Base-by-base conservation (phyloP, 2,797 vertebrate genomes). In the Amazonetta brasiliensis region DNA sequence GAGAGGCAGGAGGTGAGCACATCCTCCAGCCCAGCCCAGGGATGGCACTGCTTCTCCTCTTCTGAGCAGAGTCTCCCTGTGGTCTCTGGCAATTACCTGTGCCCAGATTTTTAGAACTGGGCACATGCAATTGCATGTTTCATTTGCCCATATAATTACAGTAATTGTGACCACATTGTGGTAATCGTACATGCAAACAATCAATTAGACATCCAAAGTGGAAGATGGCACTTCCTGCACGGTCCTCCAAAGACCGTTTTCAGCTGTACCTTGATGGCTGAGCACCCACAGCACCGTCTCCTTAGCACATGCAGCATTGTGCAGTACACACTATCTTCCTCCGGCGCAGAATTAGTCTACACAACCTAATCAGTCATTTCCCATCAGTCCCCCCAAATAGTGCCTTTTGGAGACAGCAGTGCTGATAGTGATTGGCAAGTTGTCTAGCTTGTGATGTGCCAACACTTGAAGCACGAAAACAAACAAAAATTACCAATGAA, bases 401-500 rank as follows among this genome's bases (percentile, higher is more conserved):
- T 31, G 54, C 30, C 44, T 92, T 77, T 71, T 69, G 73, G 76
- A 96, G 82, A 83, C 58, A 87, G 64, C 1, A 0, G 30, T 2
- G 0, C 59, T 71, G 83, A 62, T 2, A 69, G 43, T 1, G 19
- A 62, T 22, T 87, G 74, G 89, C 71, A 94, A 90, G 88, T 48
- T 1, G 2, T 79, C 63, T 64, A 20, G 37, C 69, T 82, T 83
- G 60, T 87, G 85, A 92, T 58, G 63, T 73, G 85, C 67, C 67
- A 72, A 37, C 59, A 73, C 44, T 60, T 18, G 56, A 84, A 96
- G 89, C 62, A 85, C 80, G 84, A 75, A 89, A 92, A 43, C 79
- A 92, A 79, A 87, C 22, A 89, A 82, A 90, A 95, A 93, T 63
- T 64, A 88, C 82, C 76, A 74, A 78, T 71, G 78, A 89, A 92